Base-by-base conservation (phyloP, 2,113 vertebrate species). In the Brienomyrus longianalis region DNA sequence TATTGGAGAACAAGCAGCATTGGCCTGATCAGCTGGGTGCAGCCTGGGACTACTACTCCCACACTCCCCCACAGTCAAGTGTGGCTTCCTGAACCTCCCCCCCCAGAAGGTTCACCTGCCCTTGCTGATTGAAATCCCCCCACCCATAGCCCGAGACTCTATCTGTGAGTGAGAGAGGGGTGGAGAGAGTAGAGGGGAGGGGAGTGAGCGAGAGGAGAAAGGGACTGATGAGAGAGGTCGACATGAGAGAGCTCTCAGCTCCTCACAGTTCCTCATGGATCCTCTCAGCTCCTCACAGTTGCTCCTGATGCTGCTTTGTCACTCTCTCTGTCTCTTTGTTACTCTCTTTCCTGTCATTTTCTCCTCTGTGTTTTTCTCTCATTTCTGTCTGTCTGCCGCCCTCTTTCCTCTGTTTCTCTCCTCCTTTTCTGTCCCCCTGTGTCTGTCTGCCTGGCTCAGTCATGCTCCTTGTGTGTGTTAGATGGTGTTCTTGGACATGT, bases 141-240 rank as follows among this genome's bases (percentile, higher is more conserved):
- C 70, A 39, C 13, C 31, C 47, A 83, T 1, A 35, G 90, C 23
- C 56, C 47, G n/a, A 86, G 48, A 13, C 27, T 90, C 27, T 80
- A 43, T 80, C 80, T 90, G 83, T 88, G 89, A 87, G 70, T 21
- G 19, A 90, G 88, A 17, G 77, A 48, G 86, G 84, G 91, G 66
- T 88, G 88, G 88, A 88, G 74, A 51, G 88, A 62, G 90, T 86
- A 54, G 52, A 43, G 59, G 50, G 54, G 35, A 74, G 51, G n/a
- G 47, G 88, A 88, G 43, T 10, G 35, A 11, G 13, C 31, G 43
- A 19, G 51, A 27, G 62, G 84, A 51, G 84, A 51, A n/a, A 17
- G 84, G n/a, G 84, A 48, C 21, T 23, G 48, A 52, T 50, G 84
- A 7, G 84, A 86, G 10, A 51, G 84, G 52, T 15, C 10, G 48